Evolutionary conservation across 2,888 invertebrate species (phyloP).

Genomic region (Resseliella maxima): DNA sequence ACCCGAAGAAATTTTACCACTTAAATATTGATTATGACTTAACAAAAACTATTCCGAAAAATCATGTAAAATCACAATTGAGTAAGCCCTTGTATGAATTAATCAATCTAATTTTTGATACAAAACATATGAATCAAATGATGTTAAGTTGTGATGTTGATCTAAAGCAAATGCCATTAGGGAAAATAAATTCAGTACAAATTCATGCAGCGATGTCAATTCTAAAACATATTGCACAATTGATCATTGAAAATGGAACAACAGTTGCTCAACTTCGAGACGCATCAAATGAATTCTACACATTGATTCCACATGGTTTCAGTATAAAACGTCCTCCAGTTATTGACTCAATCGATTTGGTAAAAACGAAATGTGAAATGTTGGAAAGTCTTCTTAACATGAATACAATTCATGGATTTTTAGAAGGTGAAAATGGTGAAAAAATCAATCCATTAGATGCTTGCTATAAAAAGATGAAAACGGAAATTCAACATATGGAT

Average conservation of each 20-base stretch:
- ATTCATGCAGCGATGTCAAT: conserved; percentile 87
- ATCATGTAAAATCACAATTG: conserved; percentile 73
- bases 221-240: conserved; percentile 76
- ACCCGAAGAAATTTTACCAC: conserved; percentile 82
- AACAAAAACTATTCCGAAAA: conserved; percentile 68
- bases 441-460: conserved; percentile 77
- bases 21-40: conserved; percentile 90
- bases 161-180: conserved; percentile 97
- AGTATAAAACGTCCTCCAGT: conserved; percentile 86
- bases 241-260: conserved; percentile 69
- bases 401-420: conserved; percentile 91
- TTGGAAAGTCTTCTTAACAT: conserved; percentile 93
- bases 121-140: conserved; percentile 89
- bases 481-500: conserved; percentile 80
- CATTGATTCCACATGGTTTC: conserved; percentile 94
- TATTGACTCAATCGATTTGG: conserved; percentile 79
- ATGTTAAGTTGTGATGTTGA: conserved; percentile 96
- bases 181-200: conserved; percentile 92
- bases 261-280: conserved; percentile 75
- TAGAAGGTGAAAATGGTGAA: conserved; percentile 72
- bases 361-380: conserved; percentile 83
- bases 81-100: conserved; percentile 83
- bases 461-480: conserved; percentile 89
- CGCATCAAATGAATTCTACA: conserved; percentile 93
- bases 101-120: conserved; percentile 88